Base-by-base conservation (phyloP, 2,797 vertebrate genomes). In the Potorous gilbertii region DNA sequence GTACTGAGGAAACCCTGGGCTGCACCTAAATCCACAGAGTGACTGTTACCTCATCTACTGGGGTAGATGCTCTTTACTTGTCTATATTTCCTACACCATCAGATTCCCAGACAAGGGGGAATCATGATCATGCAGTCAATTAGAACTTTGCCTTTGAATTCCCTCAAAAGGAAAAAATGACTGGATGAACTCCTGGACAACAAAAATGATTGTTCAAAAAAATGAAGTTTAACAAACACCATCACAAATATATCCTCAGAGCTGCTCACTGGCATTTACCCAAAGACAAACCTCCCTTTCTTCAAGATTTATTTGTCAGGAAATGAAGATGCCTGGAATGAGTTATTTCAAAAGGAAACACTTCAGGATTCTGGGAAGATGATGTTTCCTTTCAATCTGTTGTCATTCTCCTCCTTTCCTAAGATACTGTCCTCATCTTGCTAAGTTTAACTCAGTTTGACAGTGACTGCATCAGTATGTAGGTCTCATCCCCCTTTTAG, bases 241-340 rank as follows among this genome's bases (percentile, higher is more conserved):
- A 24, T 92, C 91, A 87, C 91, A 96, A 54, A 96, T 96, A 96
- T 97, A 97, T 90, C 93, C 94, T 5, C 91, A 95, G 1, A 29
- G 90, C 87, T 89, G 16, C 56, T 59, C 54, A 54, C 55, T 91
- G 90, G 74, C 92, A 52, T 97, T 97, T 97, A 95, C 27, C 90
- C 93, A 94, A 46, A 95, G 0, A 40, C 97, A 97, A 96, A 59
- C 92, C 92, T 56, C 40, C 96, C 96, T 96, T 93, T 54, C 93
- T 66, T 98, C 59, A 93, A 97, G 96, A 97, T 97, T 94, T 98
- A 81, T 95, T 97, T 98, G 96, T 98, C 98, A 98, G 96, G 96
- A 97, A 98, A 98, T 97, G 95, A 95, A 98, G 97, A 96, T 52
- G 74, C 92, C 97, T 92, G 96, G 96, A 96, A 97, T 94, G 96